Evolutionary conservation across 2,888 invertebrate species (phyloP), one percentile per base, ranked within the genome.

Genomic region (Didymodactylos carnosus): DNA sequence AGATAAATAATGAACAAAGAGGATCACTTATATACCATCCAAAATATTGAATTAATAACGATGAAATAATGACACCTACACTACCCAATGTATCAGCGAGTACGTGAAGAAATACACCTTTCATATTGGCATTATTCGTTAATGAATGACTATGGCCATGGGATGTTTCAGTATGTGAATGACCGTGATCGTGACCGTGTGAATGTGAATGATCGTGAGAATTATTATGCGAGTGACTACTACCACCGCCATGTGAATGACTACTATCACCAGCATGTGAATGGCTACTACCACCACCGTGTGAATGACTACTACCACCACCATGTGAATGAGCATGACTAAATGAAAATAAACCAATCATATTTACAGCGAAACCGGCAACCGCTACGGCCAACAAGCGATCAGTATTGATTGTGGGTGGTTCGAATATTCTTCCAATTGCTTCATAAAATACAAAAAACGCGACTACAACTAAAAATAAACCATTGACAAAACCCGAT

Each of bases 11-110:
- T n/a, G 87, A 87, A 77, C 87, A 87, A 49, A 87, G 80, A 0
- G 87, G 87, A 78, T 87, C 87, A 0, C 86, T 86, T 76, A 86
- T 84, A 71, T 84, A 82, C 85, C 86, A 86, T 29, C 86, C 86
- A 80, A 86, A 86, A 77, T 84, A 81, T 78, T 86, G 84, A 49
- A 87, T 86, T 14, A 87, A 79, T 35, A 87, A 77, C 4, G 87
- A 84, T 25, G 86, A 86, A 23, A 86, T 82, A 72, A 87, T 87
- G 8, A 87, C 87, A 46, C 86, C 86, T n/a, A n/a, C 85, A 77
- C 86, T 86, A 35, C 87, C 87, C 73, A 87, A 79, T 3, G 87
- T 87, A 79, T 87, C 87, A 10, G 87, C 87, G 51, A 87, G 77
- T 10, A 87, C 84, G 78, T 87, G 87, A 23, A 87, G 83, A 79